Evolutionary conservation across 2,888 invertebrate genomes (phyloP).

Genomic region (Yponomeuta sedellus): DNA sequence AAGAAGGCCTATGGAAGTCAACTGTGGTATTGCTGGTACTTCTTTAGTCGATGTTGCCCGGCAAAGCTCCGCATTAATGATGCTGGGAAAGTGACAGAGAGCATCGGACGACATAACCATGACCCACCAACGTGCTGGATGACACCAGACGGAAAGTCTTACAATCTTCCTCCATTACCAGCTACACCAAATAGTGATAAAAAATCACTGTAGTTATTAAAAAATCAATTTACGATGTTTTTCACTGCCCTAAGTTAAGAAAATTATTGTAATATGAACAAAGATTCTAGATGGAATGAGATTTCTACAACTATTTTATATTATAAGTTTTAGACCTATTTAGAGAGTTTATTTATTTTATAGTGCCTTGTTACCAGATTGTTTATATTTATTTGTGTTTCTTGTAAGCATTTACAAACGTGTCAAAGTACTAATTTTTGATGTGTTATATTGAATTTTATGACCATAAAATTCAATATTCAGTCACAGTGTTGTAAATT

Average conservation of each 20-base stretch:
- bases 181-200: slow-evolving; percentile 31
- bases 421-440: neutral
- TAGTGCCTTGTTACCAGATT: neutral
- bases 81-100: slow-evolving; percentile 62
- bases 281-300: slow-evolving; percentile 18
- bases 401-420: neutral
- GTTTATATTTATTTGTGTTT: neutral
- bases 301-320: slow-evolving; percentile 19
- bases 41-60: slow-evolving; percentile 69
- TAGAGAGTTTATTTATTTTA: slow-evolving; percentile 6
- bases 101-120: slow-evolving; percentile 66
- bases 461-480: neutral
- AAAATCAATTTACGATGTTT: slow-evolving; percentile 13
- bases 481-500: neutral
- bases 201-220: slow-evolving; percentile 30
- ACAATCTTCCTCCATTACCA: slow-evolving; percentile 58
- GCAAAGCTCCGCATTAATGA: slow-evolving; percentile 67
- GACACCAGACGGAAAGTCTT: slow-evolving; percentile 69
- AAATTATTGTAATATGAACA: slow-evolving; percentile 17
- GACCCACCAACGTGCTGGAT: slow-evolving; percentile 71
- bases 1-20: slow-evolving; percentile 72
- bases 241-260: slow-evolving; percentile 22
- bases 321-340: slow-evolving; percentile 7
- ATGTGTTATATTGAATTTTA: neutral
- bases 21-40: slow-evolving; percentile 71